phyloP scores from a whole-genome alignment of 2,888 invertebrate genomes.

The Ptilodon capucinus region DNA sequence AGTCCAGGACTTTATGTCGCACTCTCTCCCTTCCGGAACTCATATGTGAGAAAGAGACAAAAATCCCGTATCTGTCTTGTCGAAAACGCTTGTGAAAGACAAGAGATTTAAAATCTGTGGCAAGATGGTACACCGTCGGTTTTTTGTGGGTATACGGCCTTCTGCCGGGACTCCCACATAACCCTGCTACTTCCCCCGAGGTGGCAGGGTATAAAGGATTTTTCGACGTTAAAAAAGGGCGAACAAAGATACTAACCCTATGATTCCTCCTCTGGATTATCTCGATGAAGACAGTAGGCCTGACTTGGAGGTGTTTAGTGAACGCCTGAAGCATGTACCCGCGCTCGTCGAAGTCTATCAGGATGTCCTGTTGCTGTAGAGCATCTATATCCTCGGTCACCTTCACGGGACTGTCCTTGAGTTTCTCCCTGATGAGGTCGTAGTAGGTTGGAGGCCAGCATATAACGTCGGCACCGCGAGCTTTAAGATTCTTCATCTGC shows the following conservation, averaged over 20 bases:
- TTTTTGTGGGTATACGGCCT: too few relatives aligned
- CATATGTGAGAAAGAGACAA: too few relatives aligned
- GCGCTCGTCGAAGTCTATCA: constrained; percentile 98
- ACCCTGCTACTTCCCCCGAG: too few relatives aligned
- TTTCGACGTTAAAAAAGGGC: too few relatives aligned
- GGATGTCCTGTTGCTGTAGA: constrained; percentile 92
- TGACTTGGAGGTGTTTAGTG: constrained; percentile 96
- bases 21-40: too few relatives aligned
- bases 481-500: constrained; percentile 87
- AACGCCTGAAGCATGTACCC: constrained; percentile 98
- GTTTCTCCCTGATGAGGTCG: constrained; percentile 88
- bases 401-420: constrained; percentile 87
- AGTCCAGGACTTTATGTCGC: too few relatives aligned
- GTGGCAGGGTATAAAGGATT: too few relatives aligned
- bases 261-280: constrained; percentile 97
- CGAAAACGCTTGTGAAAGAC: too few relatives aligned
- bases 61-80: too few relatives aligned
- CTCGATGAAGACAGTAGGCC: constrained; percentile 98
- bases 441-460: constrained; percentile 95
- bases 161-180: too few relatives aligned
- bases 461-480: constrained; percentile 94
- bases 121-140: too few relatives aligned
- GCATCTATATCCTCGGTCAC: constrained; percentile 88
- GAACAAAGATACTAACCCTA: constrained; percentile 84
- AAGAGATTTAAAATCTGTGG: too few relatives aligned